phyloP scores from a whole-genome alignment of 2,113 vertebrate species.

The Nothoprocta perdicaria region DNA sequence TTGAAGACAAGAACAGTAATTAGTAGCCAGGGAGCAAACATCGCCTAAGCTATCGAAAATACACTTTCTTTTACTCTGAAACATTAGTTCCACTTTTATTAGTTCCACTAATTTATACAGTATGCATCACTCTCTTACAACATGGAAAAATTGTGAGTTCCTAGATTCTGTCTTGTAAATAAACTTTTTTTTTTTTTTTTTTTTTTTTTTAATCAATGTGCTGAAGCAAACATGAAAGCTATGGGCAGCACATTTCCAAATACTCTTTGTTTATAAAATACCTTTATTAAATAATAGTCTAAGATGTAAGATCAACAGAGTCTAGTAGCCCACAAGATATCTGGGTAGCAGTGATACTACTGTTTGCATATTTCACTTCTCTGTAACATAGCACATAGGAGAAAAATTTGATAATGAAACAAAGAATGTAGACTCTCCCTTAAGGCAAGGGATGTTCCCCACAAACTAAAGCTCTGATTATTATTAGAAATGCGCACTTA shows the following conservation, averaged over 20 bases:
- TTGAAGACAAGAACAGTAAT: not conserved
- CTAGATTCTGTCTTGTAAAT: not conserved
- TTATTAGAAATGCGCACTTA: not conserved
- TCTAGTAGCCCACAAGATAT: not conserved
- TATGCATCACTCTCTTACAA: not conserved
- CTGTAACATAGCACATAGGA: not conserved
- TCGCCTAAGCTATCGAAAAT: slow-evolving; percentile 13
- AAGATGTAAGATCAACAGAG: not conserved
- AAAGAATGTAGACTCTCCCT: slow-evolving; percentile 15
- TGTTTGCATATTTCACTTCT: not conserved
- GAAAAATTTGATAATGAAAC: not conserved
- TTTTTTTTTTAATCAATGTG: not conserved
- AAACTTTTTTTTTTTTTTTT: not conserved
- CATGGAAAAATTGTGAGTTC: not conserved
- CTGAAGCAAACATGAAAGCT: not conserved
- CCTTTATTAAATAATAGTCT: slow-evolving; percentile 3
- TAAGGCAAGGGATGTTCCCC: slow-evolving; percentile 3
- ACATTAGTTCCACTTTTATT: not conserved
- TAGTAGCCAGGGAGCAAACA: not conserved
- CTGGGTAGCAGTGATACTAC: not conserved
- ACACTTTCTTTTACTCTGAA: slow-evolving; percentile 6
- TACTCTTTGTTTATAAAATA: not conserved
- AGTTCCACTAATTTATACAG: slow-evolving; percentile 51
- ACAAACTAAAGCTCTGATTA: slow-evolving; percentile 34
- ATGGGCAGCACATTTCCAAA: slow-evolving; percentile 8